A percentile compares a stretch with the other conserved stretches of the same genome.
These are phyloP conservation scores for Protonibea diacanthus DNA, from an alignment of 2,797 vertebrate species.

Conservation along the genomic window DNA sequence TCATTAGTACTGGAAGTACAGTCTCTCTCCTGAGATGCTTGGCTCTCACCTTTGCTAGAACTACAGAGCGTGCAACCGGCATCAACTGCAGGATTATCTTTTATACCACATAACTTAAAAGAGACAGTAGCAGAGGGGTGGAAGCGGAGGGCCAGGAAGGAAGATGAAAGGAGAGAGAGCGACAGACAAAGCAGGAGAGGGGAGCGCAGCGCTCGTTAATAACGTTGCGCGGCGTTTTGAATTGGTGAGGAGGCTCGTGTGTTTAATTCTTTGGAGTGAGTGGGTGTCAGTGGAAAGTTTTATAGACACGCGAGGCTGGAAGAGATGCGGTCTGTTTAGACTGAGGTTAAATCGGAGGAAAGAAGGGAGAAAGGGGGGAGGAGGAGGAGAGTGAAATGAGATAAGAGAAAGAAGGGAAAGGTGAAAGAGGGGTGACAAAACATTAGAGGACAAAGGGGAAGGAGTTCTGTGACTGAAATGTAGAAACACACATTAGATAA, in stretches of 20 bases:
- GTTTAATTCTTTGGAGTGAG: slow-evolving; percentile 53
- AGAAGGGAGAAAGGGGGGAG: neutral
- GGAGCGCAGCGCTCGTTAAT: slow-evolving; percentile 62
- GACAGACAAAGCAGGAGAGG: slow-evolving; percentile 40
- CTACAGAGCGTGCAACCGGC: slow-evolving; percentile 25
- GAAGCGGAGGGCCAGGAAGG: slow-evolving; percentile 1
- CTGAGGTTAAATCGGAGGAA: neutral
- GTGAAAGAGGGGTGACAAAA: neutral
- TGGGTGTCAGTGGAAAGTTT: slow-evolving; percentile 46
- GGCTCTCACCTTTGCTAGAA: slow-evolving; percentile 53
- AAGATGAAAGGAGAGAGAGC: slow-evolving; percentile 50
- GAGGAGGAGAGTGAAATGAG: slow-evolving; percentile 11
- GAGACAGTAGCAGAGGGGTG: slow-evolving; percentile 17
- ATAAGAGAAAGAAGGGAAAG: slow-evolving; percentile 22
- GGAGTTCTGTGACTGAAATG: slow-evolving; percentile 31
- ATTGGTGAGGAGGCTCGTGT: slow-evolving; percentile 38
- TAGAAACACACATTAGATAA: slow-evolving; percentile 42
- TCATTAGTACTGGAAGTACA: slow-evolving; percentile 68
- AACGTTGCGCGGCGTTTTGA: slow-evolving; percentile 34
- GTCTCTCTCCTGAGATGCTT: slow-evolving; percentile 45
- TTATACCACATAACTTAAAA: slow-evolving; percentile 27
- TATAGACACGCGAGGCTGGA: slow-evolving; percentile 9
- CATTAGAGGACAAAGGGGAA: slow-evolving; percentile 23
- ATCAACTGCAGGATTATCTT: slow-evolving; percentile 52
- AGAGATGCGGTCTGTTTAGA: slow-evolving; percentile 16